Evolutionary conservation across 1,140 invertebrate species (phyloP).

Genomic region (Latrodectus geometricus): DNA sequence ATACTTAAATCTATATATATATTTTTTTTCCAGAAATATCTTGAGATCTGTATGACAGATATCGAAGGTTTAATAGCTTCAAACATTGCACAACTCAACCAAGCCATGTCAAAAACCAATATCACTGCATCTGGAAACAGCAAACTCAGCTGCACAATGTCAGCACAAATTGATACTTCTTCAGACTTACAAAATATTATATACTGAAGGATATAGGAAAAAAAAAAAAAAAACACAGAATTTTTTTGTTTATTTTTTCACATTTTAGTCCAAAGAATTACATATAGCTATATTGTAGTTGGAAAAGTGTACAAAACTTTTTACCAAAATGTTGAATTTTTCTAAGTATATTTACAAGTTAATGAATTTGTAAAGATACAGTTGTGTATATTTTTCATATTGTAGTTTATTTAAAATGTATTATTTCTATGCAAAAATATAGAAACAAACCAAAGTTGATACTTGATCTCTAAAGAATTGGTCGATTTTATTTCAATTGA

Average conservation of each 20-base stretch:
- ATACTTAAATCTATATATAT: neutral
- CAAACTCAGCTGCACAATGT: constrained; percentile 35
- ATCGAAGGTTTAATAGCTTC: constrained; percentile 40
- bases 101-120: constrained; percentile 27
- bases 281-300: neutral
- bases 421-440: constrained; percentile 7
- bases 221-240: neutral
- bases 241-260: neutral
- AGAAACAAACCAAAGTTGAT: neutral
- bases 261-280: neutral
- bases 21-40: constrained; percentile 44
- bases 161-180: constrained; percentile 19
- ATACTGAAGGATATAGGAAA: neutral
- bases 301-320: neutral
- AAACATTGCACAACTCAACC: constrained; percentile 45
- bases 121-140: neutral
- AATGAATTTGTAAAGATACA: neutral
- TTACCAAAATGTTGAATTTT: neutral
- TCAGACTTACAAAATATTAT: constrained; percentile 34
- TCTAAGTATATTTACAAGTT: neutral
- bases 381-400: neutral
- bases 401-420: neutral
- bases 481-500: no score
- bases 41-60: constrained; percentile 43
- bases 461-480: neutral